Evolutionary conservation across 2,888 invertebrate genomes (phyloP), one percentile per base, ranked within the genome.

Genomic region (Andrena minutula): DNA sequence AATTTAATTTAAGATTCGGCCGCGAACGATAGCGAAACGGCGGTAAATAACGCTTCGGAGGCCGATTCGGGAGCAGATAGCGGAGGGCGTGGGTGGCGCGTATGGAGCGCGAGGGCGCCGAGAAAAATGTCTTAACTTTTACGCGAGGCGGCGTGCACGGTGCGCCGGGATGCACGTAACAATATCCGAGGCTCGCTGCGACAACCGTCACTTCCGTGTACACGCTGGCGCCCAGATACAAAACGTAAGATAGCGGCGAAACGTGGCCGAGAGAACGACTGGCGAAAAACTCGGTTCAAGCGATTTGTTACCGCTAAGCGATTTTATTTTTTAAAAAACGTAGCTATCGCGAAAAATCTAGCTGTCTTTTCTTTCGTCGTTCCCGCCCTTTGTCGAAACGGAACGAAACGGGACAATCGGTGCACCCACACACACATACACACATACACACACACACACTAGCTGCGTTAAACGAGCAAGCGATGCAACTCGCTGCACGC

Each of bases 31-130:
- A 65, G 65, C 65, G 1, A 63, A 23, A 49, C 32, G 61, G 28
- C 20, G 20, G 80, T 64, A 74, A 74, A 81, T 81, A 81, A 79
- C 72, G 49, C 12, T 16, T 5, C 30, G 63, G 23, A n/a, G n/a
- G 72, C 51, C 60, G 82, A 76, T 82, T 82, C 72, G 71, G 76
- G 65, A 60, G 56, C 71, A 53, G 72, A 82, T 76, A 82, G 47
- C 51, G 16, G 53, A 4, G 70, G 32, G 70, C 73, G 83, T 83
- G 83, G 83, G 83, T 74, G 82, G 82, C 41, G 3, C 2, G 73
- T 73, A 82, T 82, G 82, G 82, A 73, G 73, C 69, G 82, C 73
- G 77, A 82, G 61, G 73, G 77, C 83, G 82, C 70, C 71, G 70
- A 82, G 69, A 82, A 82, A 83, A 82, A 58, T 73, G 49, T 69